Evolutionary conservation across 2,888 invertebrate species (phyloP).

Genomic region (Papilio demoleus): DNA sequence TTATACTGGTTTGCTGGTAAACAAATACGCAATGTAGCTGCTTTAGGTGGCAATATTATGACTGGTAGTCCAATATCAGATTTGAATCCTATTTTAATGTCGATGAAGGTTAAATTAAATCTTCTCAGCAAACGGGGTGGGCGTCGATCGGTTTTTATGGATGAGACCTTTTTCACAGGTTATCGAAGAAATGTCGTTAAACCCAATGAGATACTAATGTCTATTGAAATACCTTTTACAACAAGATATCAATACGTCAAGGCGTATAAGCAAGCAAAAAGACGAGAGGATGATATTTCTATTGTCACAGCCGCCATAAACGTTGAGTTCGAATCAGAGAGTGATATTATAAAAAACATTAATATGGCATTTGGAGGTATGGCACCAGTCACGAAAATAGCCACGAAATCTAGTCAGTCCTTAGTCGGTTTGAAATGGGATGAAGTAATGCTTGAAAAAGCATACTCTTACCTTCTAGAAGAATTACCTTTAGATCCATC

Average conservation of each 20-base stretch:
- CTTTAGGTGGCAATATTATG: conserved; percentile 96
- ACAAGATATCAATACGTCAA: conserved; percentile 87
- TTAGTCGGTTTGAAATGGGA: conserved; percentile 87
- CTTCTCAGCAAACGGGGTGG: conserved; percentile 83
- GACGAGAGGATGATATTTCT: conserved; percentile 95
- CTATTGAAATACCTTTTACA: conserved; percentile 89
- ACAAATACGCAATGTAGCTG: conserved; percentile 97
- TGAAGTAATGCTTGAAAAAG: conserved; percentile 85
- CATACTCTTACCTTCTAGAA: conserved; percentile 85
- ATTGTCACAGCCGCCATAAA: conserved; percentile 92
- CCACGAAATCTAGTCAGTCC: conserved; percentile 86
- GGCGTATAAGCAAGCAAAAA: conserved; percentile 92
- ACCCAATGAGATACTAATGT: conserved; percentile 88
- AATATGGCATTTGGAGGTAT: conserved; percentile 95
- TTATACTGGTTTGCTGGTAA: conserved; percentile 97
- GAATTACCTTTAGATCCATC: conserved; percentile 91
- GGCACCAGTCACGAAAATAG: conserved; percentile 94
- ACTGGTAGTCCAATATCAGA: conserved; percentile 98
- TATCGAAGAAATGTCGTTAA: conserved; percentile 89
- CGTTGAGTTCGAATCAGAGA: conserved; percentile 84
- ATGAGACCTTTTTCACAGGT: conserved; percentile 90
- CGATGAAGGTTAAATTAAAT: conserved; percentile 90
- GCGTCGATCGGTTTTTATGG: conserved; percentile 85
- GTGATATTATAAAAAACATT: conserved; percentile 83
- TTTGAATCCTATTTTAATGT: conserved; percentile 95